Evolutionary conservation across 2,888 invertebrate species (phyloP), one percentile per base, ranked within the genome.

Genomic region (Drosophila glabriapex): DNA sequence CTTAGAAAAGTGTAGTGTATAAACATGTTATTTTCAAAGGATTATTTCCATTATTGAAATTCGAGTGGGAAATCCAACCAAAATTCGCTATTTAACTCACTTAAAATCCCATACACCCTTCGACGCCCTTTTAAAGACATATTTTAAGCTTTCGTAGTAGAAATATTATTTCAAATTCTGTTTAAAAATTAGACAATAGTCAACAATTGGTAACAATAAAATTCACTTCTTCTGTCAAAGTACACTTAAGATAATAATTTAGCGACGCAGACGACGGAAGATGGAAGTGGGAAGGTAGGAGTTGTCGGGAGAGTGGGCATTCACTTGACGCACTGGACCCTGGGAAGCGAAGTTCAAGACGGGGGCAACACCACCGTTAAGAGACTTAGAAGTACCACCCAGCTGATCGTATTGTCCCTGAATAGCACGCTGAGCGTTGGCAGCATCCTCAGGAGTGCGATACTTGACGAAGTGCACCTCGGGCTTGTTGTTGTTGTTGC

Each of bases 391-490:
- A 12, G 69, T 19, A 29, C 91, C 91, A 41, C 88, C 90, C 71
- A 91, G 71, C 29, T 78, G 67, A 71, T 92, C 90, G 71, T 91
- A 92, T 71, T 91, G 91, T 0, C 62, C 59, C 75, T 92, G 91
- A 53, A 92, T 92, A 19, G 88, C 78, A 5, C 82, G 82, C 64
- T 92, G 92, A 6, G 92, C 92, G 25, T 87, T 87, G 64, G 79
- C 76, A 62, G 92, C 92, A 81, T 92, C 92, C 72, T 91, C 90
- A 0, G 86, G 81, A 1, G 91, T 92, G 55, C 91, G 92, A 77
- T 92, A 92, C 79, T 92, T 92, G 70, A 92, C 89, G 68, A 92
- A 92, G 78, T 91, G 91, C 10, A 92, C 92, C 68, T 92, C 92
- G 65, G 92, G 92, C 71, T 90, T 91, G 67, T 85, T 83, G 63